Evolutionary conservation across 2,113 vertebrate species (phyloP), one percentile per base, ranked within the genome.

Genomic region (Cavia aperea): DNA sequence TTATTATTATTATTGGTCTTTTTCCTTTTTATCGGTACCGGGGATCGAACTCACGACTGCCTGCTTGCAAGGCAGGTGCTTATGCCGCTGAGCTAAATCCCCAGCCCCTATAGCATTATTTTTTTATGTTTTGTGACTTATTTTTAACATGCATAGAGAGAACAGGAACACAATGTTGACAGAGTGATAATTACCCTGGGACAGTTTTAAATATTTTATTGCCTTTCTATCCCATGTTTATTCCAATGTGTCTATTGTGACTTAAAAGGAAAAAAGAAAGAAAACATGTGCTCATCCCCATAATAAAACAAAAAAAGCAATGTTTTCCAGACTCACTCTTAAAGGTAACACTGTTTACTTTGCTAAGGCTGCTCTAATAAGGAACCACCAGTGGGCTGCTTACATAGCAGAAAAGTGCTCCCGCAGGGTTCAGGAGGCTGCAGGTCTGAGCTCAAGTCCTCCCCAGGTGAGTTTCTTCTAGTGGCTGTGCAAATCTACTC

Each of bases 101-200:
- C 39, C 39, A 39, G 39, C 39, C 39, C 39, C 39, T 39, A 39
- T 39, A 39, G 39, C 3, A 39, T 39, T 39, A 39, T 39, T 39
- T 39, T 39, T 90, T 58, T 91, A 68, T 93, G 89, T 33, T 36
- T 92, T 95, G 86, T 82, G 62, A 91, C 78, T 73, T 91, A 93
- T 87, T 82, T 93, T 92, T 91, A 95, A 94, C 26, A 90, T 85
- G 85, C 0, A 0, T 94, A 95, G 18, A 58, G 56, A 58, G 18
- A 90, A 68, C 7, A 19, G 60, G 78, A 4, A 13, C 15, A 13
- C 1, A 65, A 10, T 88, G 16, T 70, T 93, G 89, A 49, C 24
- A 88, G n/a, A 78, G 66, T 81, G 78, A 65, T 75, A 84, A 91
- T 56, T 86, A 89, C 54, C 11, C 63, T 95, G 16, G 77, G 63